Evolutionary conservation across 2,888 invertebrate genomes (phyloP), one percentile per base, ranked within the genome.

Genomic region (Temnothorax ravouxi): DNA sequence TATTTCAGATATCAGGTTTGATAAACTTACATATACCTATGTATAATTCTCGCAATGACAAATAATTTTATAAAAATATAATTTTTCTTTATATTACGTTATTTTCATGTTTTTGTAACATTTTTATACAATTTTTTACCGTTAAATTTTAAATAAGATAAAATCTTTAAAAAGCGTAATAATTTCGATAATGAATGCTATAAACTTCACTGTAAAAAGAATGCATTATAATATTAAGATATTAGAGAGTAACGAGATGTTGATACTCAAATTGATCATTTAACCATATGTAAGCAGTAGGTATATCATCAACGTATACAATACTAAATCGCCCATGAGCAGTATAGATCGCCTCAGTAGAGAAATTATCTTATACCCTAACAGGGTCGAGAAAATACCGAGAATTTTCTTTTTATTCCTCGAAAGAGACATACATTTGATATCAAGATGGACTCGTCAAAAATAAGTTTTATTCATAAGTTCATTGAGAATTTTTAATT

Each of bases 281-380:
- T 50, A 64, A 66, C 41, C n/a, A 77, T 25, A n/a, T 34, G n/a
- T 44, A 29, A 44, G n/a, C 4, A 41, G 8, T n/a, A n/a, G n/a
- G n/a, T 54, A 38, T 54, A 67, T 77, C 67, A 52, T 67, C 25
- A 66, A 54, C 25, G 44, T 54, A 67, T 21, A 44, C 11, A 6
- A 29, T 50, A 11, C 1, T 77, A 77, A 77, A 77, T 77, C 44
- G 44, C 67, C 29, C 44, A 6, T 29, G 54, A 47, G 56, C 44
- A 56, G 21, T 54, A 34, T 34, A 54, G 52, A 54, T 54, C 52
- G 21, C 50, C 13, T 64, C 64, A 25, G 25, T 18, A 29, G 69
- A n/a, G 29, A 61, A 25, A 69, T 44, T 56, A 47, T 77, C 44
- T 77, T 69, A 77, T 69, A 41, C 4, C 44, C 21, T 56, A 29